A percentile compares a stretch with the other conserved stretches of the same genome.
Conservation (phyloP, 2,113 vertebrate genomes). For the Spilogale gracilis region DNA sequence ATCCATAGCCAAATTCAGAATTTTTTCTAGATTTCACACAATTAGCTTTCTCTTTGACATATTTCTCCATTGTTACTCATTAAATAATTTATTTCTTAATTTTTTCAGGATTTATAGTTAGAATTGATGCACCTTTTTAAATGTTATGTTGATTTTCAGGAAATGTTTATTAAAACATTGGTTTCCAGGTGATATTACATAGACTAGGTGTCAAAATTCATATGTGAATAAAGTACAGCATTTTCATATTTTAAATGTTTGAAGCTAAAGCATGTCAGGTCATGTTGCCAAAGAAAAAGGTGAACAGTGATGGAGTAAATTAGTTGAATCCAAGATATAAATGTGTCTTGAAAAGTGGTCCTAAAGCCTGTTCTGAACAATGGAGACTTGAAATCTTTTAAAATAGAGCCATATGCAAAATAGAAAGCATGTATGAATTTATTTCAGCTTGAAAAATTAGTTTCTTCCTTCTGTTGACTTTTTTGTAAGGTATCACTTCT, state of each 20-base stretch:
- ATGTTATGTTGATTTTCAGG: not conserved
- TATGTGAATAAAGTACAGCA: not conserved
- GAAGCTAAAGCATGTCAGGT: constrained; percentile 51
- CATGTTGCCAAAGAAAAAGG: constrained; percentile 31
- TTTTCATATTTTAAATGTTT: constrained; percentile 58
- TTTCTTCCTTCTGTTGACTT: not conserved
- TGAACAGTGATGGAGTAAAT: constrained; percentile 59
- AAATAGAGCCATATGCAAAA: constrained; percentile 56
- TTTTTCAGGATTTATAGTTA: not conserved
- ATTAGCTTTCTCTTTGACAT: not conserved
- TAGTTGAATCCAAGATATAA: constrained; percentile 54
- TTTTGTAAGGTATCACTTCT: not conserved
- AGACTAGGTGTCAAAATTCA: constrained; percentile 51
- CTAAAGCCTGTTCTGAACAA: constrained; percentile 29
- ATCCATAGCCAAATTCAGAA: not conserved
- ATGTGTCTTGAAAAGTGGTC: constrained; percentile 28
- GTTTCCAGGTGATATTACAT: constrained; percentile 43
- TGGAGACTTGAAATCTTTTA: not conserved
- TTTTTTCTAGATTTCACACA: not conserved
- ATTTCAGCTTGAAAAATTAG: constrained; percentile 51
- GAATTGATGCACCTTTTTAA: not conserved
- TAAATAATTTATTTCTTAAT: constrained; percentile 35
- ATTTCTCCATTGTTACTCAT: not conserved
- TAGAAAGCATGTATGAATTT: not conserved
- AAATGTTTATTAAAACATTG: constrained; percentile 30